Conservation (phyloP, 2,797 vertebrate genomes). For the Anisognathus igniventris region DNA sequence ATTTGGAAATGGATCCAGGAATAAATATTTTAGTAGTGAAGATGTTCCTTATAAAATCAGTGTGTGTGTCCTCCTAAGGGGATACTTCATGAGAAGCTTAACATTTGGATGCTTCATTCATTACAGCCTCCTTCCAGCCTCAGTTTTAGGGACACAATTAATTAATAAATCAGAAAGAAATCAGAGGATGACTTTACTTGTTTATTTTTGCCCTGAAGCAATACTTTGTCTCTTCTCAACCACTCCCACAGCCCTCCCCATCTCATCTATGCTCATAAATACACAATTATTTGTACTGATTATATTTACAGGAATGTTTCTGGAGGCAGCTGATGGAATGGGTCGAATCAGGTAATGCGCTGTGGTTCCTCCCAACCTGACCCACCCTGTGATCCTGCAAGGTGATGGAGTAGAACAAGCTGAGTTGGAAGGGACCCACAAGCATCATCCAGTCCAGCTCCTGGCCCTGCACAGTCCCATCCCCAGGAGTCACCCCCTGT, state of each 20-base stretch:
- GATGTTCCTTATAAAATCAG: neutral
- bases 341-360: accelerated
- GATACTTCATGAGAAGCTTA: neutral
- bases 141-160: neutral
- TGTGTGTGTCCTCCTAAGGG: neutral
- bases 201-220: neutral
- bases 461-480: neutral
- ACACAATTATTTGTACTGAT: neutral
- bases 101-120: neutral
- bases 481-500: neutral
- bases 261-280: neutral
- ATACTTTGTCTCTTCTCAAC: neutral
- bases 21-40: neutral
- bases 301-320: neutral
- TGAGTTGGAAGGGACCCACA: neutral
- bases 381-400: neutral
- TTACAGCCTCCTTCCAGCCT: neutral
- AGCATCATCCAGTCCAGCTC: neutral
- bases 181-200: neutral
- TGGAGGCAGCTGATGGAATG: neutral
- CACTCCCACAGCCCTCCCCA: neutral
- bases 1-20: neutral
- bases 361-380: neutral
- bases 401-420: neutral
- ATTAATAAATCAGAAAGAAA: neutral